Conservation (phyloP, 2,888 invertebrate species). For the Dicycla oo region DNA sequence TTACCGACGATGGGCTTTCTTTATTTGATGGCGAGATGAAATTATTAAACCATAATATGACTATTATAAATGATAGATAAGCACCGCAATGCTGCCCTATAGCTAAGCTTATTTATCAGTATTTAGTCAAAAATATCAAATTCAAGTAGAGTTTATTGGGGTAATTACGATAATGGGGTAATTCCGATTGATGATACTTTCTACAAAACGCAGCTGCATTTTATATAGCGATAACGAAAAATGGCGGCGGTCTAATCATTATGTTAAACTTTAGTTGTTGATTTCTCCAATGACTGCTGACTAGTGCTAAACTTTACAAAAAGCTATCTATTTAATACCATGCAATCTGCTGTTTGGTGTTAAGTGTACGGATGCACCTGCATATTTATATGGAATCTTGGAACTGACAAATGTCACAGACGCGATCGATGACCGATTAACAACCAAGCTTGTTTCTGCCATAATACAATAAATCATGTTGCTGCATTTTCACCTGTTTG, state of each 20-base stretch:
- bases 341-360: slow-evolving; percentile 25
- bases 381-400: slow-evolving; percentile 37
- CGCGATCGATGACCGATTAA: slow-evolving; percentile 68
- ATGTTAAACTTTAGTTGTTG: not conserved
- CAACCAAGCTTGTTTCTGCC: not conserved
- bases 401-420: slow-evolving; percentile 68
- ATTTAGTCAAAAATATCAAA: not conserved
- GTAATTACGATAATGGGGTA: too few species aligned
- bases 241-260: too few species aligned
- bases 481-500: slow-evolving; percentile 28
- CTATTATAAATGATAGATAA: not conserved
- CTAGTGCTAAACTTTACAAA: slow-evolving; percentile 1
- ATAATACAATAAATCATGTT: slow-evolving; percentile 15
- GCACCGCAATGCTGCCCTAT: not conserved
- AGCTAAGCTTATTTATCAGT: not conserved
- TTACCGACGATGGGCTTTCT: not conserved
- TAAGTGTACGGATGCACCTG: slow-evolving; percentile 21
- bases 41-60: not conserved
- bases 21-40: not conserved
- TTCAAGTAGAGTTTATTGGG: too few species aligned
- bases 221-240: too few species aligned
- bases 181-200: too few species aligned
- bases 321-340: slow-evolving; percentile 3
- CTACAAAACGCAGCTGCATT: too few species aligned
- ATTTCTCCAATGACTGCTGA: slow-evolving; percentile 2